These are phyloP conservation scores for Trachelus stipa DNA, from an alignment of 2,888 invertebrate species.

Conservation along the genomic window DNA sequence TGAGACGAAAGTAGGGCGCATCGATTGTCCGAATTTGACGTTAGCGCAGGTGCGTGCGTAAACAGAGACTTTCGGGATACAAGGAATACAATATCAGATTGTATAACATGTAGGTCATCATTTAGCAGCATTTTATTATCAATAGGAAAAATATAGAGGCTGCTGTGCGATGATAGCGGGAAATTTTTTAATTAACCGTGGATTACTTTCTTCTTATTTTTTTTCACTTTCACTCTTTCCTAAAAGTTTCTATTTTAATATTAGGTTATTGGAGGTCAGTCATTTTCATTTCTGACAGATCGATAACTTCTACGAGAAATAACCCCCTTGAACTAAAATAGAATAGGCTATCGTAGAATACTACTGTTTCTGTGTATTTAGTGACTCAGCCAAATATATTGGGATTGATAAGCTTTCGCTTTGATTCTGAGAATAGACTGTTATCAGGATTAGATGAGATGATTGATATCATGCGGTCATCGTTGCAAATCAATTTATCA, in stretches of 20 bases:
- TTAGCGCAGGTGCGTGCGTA: slow-evolving; percentile 7
- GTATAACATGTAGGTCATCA: not conserved
- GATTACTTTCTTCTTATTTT: not conserved
- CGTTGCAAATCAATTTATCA: not conserved
- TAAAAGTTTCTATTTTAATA: not conserved
- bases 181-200: not conserved
- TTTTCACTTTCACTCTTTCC: not conserved
- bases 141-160: not conserved
- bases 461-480: not conserved
- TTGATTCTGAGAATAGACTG: not conserved
- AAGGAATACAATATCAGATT: not conserved
- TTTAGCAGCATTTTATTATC: not conserved
- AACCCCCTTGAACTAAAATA: not conserved
- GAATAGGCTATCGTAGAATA: not conserved
- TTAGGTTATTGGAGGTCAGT: not conserved
- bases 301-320: not conserved
- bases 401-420: not conserved
- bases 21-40: slow-evolving; percentile 20
- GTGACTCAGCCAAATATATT: not conserved
- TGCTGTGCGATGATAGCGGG: not conserved
- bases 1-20: slow-evolving; percentile 16
- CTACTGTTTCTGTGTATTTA: not conserved
- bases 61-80: not conserved
- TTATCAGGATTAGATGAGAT: not conserved
- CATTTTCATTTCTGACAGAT: not conserved